Base-by-base conservation (phyloP, 2,797 vertebrate genomes). In the Loriculus beryllinus region DNA sequence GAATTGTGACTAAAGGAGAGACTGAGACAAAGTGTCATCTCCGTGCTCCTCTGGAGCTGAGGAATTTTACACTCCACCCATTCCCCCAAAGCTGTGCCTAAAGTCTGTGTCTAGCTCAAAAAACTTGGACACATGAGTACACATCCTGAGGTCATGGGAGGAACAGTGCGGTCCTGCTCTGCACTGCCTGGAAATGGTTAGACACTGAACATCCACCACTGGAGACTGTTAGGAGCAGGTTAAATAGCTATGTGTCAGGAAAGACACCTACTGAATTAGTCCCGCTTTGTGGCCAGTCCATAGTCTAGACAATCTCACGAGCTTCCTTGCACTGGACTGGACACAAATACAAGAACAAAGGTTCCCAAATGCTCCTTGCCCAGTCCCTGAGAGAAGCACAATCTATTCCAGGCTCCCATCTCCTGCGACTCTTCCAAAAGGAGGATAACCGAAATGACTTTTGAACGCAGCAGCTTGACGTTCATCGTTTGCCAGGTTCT, bases 1-100 rank as follows among this genome's bases (percentile, higher is more conserved):
- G 65, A 87, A 77, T 33, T 85, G 69, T 71, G 78, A 47, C 49
- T 85, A 48, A 89, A 85, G 22, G 56, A 82, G 23, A 86, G 7
- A 56, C 22, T 57, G 51, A 92, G 45, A 82, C 49, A 47, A 74
- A 74, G 19, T 62, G 71, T 35, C 25, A 4, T 68, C 63, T 33
- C 26, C 15, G 40, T 10, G 42, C 43, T 56, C 3, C 1, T n/a
- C 70, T 45, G 25, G 17, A 52, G 17, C n/a, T n/a, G 78, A 82
- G 45, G 29, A 69, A 77, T 91, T 83, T 88, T 79, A 48, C 40
- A 80, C 40, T 28, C 45, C 70, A 82, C n/a, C 63, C 31, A 35
- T 79, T 84, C 6, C 21, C 43, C 33, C 43, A 29, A 37, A 26
- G n/a, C 68, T 74, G 9, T 85, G 56, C 59, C 60, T 83, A 4